Conservation (phyloP, 2,113 vertebrate genomes). For the Corythaeola cristata region DNA sequence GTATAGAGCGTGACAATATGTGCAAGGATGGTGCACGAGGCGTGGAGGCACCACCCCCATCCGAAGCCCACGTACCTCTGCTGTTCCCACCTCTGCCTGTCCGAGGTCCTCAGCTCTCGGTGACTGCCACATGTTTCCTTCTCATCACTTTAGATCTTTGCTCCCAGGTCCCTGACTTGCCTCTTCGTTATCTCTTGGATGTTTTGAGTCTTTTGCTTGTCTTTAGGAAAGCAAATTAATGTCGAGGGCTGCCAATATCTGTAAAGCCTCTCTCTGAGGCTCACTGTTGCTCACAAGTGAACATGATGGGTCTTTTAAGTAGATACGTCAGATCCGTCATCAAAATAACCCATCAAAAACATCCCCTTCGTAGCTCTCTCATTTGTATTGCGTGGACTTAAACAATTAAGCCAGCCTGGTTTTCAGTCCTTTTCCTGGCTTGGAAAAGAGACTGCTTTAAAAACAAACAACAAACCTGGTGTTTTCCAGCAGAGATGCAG, state of each 20-base stretch:
- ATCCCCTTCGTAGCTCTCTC: neutral
- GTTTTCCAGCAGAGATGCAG: slow-evolving; percentile 4
- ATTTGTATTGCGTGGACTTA: neutral
- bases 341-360: neutral
- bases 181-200: neutral
- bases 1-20: too few species aligned
- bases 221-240: neutral
- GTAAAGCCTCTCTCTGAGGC: neutral
- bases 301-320: neutral
- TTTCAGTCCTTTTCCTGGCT: neutral
- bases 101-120: neutral
- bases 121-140: neutral
- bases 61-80: neutral
- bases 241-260: neutral
- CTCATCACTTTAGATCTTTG: neutral
- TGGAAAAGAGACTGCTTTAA: neutral
- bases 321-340: neutral
- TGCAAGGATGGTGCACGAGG: neutral
- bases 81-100: neutral
- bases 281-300: neutral
- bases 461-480: neutral
- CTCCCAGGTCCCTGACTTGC: neutral
- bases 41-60: neutral
- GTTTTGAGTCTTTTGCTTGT: neutral
- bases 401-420: neutral